Conservation (phyloP, 2,797 vertebrate genomes). For the Rhinatrema bivittatum region DNA sequence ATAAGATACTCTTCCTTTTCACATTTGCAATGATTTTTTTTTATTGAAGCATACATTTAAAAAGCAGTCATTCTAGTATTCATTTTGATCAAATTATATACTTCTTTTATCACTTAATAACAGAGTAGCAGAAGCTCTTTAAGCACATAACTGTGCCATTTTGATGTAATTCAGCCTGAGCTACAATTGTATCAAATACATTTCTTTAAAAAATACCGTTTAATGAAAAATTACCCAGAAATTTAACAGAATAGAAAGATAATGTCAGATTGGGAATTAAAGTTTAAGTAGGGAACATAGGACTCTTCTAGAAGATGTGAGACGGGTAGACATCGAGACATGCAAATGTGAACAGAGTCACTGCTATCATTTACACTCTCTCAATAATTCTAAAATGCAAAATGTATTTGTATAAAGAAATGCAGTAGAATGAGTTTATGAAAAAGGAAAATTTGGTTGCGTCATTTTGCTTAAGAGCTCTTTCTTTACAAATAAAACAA, state of each 20-base stretch:
- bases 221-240: slow-evolving; percentile 48
- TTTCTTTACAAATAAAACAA: no score
- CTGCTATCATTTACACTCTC: no score
- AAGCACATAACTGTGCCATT: slow-evolving; percentile 50
- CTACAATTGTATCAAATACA: slow-evolving; percentile 60
- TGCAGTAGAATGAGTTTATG: no score
- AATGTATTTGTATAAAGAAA: no score
- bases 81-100: slow-evolving; percentile 59
- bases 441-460: no score
- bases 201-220: slow-evolving; percentile 48
- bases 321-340: no score
- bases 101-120: slow-evolving; percentile 59
- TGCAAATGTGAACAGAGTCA: no score
- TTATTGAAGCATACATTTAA: slow-evolving; percentile 40
- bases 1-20: slow-evolving; percentile 27
- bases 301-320: no score
- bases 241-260: slow-evolving; percentile 42
- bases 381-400: no score
- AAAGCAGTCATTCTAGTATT: slow-evolving; percentile 45
- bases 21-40: slow-evolving; percentile 48
- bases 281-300: no score
- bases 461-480: no score
- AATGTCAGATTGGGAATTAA: no score
- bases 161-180: slow-evolving; percentile 49
- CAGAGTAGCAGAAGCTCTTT: slow-evolving; percentile 49